Percentiles rank a stretch among this genome's conserved stretches.
phyloP scores from a whole-genome alignment of 2,113 vertebrate species.

The Euleptes europaea region DNA sequence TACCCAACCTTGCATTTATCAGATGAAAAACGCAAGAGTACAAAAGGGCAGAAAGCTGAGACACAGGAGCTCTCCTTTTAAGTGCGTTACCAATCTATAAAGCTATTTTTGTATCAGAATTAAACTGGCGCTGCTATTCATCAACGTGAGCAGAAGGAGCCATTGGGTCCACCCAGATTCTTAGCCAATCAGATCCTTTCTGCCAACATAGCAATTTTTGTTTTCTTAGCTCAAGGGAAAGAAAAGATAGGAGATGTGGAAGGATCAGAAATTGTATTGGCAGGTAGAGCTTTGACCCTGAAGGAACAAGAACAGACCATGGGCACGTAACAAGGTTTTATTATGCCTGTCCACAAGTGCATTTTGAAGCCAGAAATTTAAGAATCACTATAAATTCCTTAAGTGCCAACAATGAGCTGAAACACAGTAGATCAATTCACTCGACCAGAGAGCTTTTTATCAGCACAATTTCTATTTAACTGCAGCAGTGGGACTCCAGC shows the following conservation, averaged over 20 bases:
- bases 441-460: no score
- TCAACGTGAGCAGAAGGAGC: neutral
- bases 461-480: no score
- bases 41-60: neutral
- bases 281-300: neutral
- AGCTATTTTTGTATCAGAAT: neutral
- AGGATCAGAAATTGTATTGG: neutral
- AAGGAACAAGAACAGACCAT: neutral
- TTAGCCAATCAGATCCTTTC: neutral
- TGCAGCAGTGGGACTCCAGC: no score
- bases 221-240: neutral
- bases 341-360: neutral
- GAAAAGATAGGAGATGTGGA: neutral
- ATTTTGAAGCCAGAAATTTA: neutral
- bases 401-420: no score
- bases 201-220: neutral
- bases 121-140: neutral
- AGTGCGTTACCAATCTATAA: neutral
- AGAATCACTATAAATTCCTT: no score
- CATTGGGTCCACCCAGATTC: neutral
- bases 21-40: neutral
- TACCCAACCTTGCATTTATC: neutral
- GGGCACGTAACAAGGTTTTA: neutral
- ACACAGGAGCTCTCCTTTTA: neutral
- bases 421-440: no score